Percentiles rank a stretch among this genome's conserved stretches.
Evolutionary conservation across 2,888 invertebrate genomes (phyloP).

Genomic region (Tolmerus cingulatus): DNA sequence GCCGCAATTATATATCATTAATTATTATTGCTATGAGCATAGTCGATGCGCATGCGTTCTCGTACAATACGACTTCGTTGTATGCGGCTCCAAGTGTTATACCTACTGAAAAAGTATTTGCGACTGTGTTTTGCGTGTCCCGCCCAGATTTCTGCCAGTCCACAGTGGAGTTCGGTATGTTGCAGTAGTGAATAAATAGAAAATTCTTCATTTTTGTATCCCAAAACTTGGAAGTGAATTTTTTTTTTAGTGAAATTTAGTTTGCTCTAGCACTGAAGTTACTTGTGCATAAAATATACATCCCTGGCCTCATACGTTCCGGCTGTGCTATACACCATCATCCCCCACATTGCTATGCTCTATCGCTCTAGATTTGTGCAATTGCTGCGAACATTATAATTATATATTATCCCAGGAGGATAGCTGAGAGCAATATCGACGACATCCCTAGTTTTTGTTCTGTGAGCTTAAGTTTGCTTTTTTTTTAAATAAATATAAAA

Average conservation of each 20-base stretch:
- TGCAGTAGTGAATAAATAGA: conserved; percentile 43
- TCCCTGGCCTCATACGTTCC: not conserved
- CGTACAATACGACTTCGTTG: not conserved
- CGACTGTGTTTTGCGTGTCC: conserved; percentile 53
- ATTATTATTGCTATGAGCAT: conserved; percentile 42
- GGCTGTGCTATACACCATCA: not conserved
- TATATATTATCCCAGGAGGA: not conserved
- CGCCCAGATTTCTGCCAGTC: conserved; percentile 54
- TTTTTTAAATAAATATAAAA: not conserved
- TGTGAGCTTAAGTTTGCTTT: not conserved
- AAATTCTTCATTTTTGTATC: conserved; percentile 29
- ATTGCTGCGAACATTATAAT: conserved; percentile 5
- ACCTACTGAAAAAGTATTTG: conserved; percentile 33
- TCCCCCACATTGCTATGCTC: not conserved
- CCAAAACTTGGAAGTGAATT: conserved; percentile 30
- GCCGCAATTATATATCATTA: conserved; percentile 41
- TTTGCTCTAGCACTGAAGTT: not conserved
- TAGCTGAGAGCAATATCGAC: not conserved
- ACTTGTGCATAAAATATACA: not conserved
- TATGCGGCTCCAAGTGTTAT: conserved; percentile 13
- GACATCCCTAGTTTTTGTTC: not conserved
- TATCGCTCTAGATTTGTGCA: not conserved
- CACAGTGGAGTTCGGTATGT: conserved; percentile 48
- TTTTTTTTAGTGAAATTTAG: conserved; percentile 22
- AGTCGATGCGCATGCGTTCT: conserved; percentile 36